Conservation (phyloP, 2,113 vertebrate species). For the Pycnonotus jocosus region DNA sequence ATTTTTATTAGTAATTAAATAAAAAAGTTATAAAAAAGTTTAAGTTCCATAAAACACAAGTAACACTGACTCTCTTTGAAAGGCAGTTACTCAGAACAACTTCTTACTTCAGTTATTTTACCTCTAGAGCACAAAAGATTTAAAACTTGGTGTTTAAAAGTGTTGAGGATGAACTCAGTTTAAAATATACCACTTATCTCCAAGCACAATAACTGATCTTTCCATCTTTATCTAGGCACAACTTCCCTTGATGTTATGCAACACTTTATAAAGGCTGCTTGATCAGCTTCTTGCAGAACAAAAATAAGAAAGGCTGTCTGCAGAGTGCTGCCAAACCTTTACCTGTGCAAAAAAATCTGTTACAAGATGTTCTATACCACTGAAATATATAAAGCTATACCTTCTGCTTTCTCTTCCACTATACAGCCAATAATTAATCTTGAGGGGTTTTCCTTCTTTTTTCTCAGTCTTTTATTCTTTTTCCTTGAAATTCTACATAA, state of each 20-base stretch:
- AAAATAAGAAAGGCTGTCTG: neutral
- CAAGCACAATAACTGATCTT: neutral
- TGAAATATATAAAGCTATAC: neutral
- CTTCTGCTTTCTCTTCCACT: neutral
- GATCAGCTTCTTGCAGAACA: neutral
- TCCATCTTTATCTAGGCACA: neutral
- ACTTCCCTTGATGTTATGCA: neutral
- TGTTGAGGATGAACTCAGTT: neutral
- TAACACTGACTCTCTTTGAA: neutral
- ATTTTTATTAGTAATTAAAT: neutral
- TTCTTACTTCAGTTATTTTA: neutral
- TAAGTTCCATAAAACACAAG: neutral
- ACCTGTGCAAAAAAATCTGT: neutral
- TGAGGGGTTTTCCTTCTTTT: accelerated
- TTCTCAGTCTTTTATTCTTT: neutral
- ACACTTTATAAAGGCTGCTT: neutral
- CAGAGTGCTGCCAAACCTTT: neutral
- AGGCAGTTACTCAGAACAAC: neutral
- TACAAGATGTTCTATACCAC: neutral
- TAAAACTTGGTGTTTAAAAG: neutral
- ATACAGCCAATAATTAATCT: neutral
- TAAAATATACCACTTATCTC: neutral
- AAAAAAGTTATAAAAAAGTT: too few species aligned
- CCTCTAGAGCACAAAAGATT: neutral
- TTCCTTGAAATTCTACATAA: neutral